Evolutionary conservation across 1,140 invertebrate species (phyloP).

Genomic region (Diabrotica undecimpunctata): DNA sequence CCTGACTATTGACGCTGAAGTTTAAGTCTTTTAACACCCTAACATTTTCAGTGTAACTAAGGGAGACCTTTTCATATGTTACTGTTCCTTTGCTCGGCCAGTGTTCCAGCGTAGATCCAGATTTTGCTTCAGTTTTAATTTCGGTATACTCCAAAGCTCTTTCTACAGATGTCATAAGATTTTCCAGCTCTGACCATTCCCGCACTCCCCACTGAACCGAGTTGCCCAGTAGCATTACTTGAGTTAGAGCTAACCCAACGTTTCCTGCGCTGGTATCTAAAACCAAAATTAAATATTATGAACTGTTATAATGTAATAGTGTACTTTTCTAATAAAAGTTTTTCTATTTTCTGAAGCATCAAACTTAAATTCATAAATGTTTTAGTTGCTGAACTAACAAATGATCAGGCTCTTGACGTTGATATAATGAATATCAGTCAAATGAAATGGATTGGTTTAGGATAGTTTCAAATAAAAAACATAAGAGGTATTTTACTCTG

Average conservation of each 20-base stretch:
- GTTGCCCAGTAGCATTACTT: constrained; percentile 56
- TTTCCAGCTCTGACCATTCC: constrained; percentile 63
- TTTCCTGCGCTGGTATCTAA: constrained; percentile 51
- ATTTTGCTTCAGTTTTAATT: constrained; percentile 52
- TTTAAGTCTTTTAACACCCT: constrained; percentile 71
- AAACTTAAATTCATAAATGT: neutral
- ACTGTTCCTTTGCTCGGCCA: constrained; percentile 74
- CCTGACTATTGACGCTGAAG: constrained; percentile 56
- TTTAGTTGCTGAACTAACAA: neutral
- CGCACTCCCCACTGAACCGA: constrained; percentile 61
- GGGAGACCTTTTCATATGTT: constrained; percentile 60
- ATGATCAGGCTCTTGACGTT: neutral
- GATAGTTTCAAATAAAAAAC: too few species aligned
- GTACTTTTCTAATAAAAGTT: neutral
- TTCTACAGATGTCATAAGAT: constrained; percentile 76
- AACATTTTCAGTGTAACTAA: constrained; percentile 58
- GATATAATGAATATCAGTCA: neutral
- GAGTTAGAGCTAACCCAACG: constrained; percentile 59
- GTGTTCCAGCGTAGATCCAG: constrained; percentile 43
- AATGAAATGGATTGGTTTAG: too few species aligned
- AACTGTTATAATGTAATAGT: neutral
- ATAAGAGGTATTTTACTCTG: too few species aligned
- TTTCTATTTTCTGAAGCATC: neutral
- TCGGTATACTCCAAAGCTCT: constrained; percentile 65
- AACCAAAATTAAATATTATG: constrained; percentile 18